Conservation (phyloP, 92 coral and sea anemone species). For the Chrysogorgia sp. region DNA sequence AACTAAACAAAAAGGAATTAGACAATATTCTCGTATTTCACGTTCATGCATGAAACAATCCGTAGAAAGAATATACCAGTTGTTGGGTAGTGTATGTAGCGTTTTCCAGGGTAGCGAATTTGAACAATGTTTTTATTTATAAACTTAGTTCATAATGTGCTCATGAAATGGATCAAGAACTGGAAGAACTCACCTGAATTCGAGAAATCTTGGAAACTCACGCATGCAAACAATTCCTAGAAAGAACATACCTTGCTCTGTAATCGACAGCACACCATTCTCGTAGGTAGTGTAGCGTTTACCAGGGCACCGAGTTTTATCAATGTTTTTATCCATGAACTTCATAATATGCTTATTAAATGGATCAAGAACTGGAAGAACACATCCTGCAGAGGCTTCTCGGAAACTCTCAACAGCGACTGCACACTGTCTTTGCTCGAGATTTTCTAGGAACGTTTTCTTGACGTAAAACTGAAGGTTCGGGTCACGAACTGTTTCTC, state of each 20-base stretch:
- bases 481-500: conserved; percentile 49
- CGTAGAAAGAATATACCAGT: no score
- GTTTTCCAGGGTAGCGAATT: no score
- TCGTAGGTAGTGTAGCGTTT: conserved; percentile 66
- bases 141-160: no score
- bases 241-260: conserved; percentile 27
- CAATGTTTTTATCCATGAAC: conserved; percentile 55
- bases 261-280: conserved; percentile 65
- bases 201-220: neutral
- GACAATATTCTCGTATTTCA: no score
- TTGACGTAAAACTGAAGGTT: conserved; percentile 63
- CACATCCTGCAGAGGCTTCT: conserved; percentile 54
- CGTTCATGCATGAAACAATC: no score
- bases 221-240: neutral
- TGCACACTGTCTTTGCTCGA: conserved; percentile 66
- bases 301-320: conserved; percentile 69
- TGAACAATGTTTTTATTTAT: no score
- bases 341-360: conserved; percentile 68
- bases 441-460: conserved; percentile 52
- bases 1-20: no score
- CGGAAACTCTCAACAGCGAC: conserved; percentile 47
- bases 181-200: no score
- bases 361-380: conserved; percentile 80
- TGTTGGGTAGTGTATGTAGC: no score
- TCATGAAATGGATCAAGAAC: no score